Conservation (phyloP, 2,888 invertebrate genomes). For the Harpagoxenus sublaevis region DNA sequence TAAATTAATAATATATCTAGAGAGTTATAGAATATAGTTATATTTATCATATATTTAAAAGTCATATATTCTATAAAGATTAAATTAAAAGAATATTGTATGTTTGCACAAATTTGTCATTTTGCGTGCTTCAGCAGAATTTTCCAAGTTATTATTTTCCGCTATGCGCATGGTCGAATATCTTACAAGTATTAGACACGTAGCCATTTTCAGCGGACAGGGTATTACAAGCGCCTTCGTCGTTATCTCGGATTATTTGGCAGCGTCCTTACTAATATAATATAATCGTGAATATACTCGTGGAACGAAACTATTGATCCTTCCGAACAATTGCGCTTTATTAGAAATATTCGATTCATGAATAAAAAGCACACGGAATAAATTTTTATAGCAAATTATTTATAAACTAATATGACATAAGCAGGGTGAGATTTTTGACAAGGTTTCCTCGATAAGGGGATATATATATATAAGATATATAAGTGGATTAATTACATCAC, state of each 20-base stretch:
- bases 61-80: neutral
- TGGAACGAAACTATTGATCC: conserved; percentile 22
- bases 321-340: conserved; percentile 24
- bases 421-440: neutral
- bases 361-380: neutral
- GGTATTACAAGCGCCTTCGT: conserved; percentile 34
- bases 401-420: neutral
- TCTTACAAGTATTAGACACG: conserved; percentile 32
- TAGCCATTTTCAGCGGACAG: neutral
- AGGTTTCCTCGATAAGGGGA: neutral
- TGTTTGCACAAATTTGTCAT: neutral
- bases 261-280: conserved; percentile 18
- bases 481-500: neutral
- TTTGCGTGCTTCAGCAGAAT: conserved; percentile 14
- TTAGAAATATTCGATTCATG: neutral
- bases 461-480: neutral
- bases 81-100: neutral
- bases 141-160: conserved; percentile 34
- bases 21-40: neutral
- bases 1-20: neutral
- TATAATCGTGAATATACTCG: conserved; percentile 19
- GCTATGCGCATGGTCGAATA: neutral
- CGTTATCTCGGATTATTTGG: conserved; percentile 33
- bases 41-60: neutral
- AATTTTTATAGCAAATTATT: neutral